Evolutionary conservation across 2,113 vertebrate species (phyloP).

Genomic region (Vidua macroura): DNA sequence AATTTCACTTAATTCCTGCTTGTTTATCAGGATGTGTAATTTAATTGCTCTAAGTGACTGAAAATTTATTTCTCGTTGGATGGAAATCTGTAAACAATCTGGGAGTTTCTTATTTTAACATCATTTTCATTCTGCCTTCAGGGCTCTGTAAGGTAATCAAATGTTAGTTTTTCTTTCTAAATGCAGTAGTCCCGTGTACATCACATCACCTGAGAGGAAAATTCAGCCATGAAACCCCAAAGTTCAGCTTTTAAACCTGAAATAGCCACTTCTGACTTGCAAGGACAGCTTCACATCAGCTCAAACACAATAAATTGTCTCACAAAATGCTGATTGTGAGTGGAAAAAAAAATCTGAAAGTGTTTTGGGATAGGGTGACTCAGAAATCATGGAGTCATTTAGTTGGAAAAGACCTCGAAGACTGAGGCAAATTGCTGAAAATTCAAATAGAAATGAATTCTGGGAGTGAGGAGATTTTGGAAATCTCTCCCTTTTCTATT

Average conservation of each 20-base stretch:
- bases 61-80: conserved; percentile 32
- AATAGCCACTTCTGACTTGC: not conserved
- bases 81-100: conserved; percentile 22
- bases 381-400: not conserved
- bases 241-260: not conserved
- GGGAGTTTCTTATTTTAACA: conserved; percentile 6
- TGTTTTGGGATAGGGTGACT: not conserved
- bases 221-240: not conserved
- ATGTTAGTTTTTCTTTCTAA: not conserved
- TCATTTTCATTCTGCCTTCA: not conserved
- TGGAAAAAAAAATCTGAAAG: not conserved
- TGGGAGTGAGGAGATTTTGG: not conserved
- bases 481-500: not conserved
- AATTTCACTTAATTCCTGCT: conserved; percentile 18
- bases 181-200: not conserved
- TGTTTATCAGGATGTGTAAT: conserved; percentile 41
- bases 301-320: not conserved
- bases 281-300: not conserved
- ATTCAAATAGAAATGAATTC: not conserved
- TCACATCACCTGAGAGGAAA: not conserved
- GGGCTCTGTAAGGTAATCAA: not conserved
- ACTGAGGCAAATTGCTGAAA: not conserved
- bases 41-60: conserved; percentile 22
- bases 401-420: not conserved
- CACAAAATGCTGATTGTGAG: not conserved